phyloP scores from a whole-genome alignment of 2,797 vertebrate species.

The Thamnophis elegans region DNA sequence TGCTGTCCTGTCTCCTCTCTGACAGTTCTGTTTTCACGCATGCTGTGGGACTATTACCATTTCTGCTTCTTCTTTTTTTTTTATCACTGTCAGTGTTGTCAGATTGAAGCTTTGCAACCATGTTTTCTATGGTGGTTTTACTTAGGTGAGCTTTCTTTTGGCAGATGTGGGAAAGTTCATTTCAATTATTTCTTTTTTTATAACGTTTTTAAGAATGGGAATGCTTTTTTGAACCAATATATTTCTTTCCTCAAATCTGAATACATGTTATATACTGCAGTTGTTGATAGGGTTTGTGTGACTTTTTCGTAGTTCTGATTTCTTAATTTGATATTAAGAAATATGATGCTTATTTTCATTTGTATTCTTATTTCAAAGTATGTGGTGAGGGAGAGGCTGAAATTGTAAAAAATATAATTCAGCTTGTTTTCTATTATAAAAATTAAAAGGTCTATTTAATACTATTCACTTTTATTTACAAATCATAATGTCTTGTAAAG shows the following conservation, averaged over 20 bases:
- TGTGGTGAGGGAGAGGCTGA: background rate
- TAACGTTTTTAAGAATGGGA: background rate
- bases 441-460: background rate
- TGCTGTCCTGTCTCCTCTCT: conserved; percentile 9
- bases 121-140: background rate
- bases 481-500: background rate
- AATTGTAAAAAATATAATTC: background rate
- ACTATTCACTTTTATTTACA: background rate
- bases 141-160: background rate
- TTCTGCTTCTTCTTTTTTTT: background rate
- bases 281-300: background rate
- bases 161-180: background rate
- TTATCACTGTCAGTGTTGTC: conserved; percentile 11
- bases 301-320: background rate
- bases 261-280: background rate
- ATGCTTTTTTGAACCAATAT: background rate
- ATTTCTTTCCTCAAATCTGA: background rate
- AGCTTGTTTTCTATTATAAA: background rate
- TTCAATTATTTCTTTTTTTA: background rate
- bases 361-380: background rate
- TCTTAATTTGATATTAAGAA: background rate
- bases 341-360: background rate
- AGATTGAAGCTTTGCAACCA: conserved; percentile 13
- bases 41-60: conserved; percentile 3
- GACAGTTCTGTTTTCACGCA: conserved; percentile 13